Conservation (phyloP, 2,797 vertebrate species). For the Gymnoscopelus microlampas region DNA sequence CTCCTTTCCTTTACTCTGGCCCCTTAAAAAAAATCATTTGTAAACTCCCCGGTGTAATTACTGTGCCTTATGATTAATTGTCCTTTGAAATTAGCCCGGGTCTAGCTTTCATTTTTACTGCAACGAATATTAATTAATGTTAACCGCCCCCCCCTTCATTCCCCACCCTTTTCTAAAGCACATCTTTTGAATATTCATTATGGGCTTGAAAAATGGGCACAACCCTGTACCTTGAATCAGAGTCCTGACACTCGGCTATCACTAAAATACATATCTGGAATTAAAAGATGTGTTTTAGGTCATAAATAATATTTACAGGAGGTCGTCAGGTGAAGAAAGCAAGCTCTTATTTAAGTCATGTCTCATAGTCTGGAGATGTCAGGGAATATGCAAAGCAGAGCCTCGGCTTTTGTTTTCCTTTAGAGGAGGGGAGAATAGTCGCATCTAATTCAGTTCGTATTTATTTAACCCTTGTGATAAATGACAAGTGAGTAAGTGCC, state of each 20-base stretch:
- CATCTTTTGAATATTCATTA: slow-evolving; percentile 98
- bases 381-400: slow-evolving; percentile 76
- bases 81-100: slow-evolving; percentile 99
- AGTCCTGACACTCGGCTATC: slow-evolving; percentile 88
- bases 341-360: slow-evolving; percentile 79
- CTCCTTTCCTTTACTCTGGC: slow-evolving; percentile 85
- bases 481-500: slow-evolving; percentile 83
- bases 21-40: slow-evolving; percentile 97
- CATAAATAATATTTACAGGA: slow-evolving; percentile 83
- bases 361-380: slow-evolving; percentile 73
- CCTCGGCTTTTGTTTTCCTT: slow-evolving; percentile 73
- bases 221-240: slow-evolving; percentile 84
- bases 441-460: slow-evolving; percentile 79
- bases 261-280: slow-evolving; percentile 81
- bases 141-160: slow-evolving; percentile 82
- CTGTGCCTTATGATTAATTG: slow-evolving; percentile 99
- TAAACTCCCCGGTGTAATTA: slow-evolving; percentile 99
- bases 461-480: slow-evolving; percentile 82
- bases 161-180: slow-evolving; percentile 83
- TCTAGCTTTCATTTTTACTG: slow-evolving; percentile 99
- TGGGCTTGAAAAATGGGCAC: slow-evolving; percentile 91
- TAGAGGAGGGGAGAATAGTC: slow-evolving; percentile 60
- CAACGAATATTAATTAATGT: slow-evolving; percentile 99
- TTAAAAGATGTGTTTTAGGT: slow-evolving; percentile 78
- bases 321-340: slow-evolving; percentile 74